Evolutionary conservation across 2,888 invertebrate genomes (phyloP).

Genomic region (Hecatera dysodea): DNA sequence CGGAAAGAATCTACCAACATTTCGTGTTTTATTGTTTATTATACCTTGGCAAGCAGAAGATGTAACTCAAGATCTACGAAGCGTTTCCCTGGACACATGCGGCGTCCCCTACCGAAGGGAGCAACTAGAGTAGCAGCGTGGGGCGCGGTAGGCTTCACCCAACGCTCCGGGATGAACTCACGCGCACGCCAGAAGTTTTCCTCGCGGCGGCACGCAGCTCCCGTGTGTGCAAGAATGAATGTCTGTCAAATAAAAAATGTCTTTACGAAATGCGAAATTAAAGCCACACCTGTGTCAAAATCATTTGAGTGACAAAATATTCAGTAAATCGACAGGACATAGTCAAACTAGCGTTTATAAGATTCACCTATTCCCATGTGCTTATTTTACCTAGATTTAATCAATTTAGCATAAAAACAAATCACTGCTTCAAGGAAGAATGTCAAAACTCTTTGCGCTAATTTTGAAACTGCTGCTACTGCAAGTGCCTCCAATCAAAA

Average conservation of each 20-base stretch:
- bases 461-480: too few species aligned
- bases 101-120: slow-evolving; percentile 95
- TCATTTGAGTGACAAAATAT: background rate
- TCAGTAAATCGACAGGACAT: background rate
- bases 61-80: slow-evolving; percentile 95
- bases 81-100: slow-evolving; percentile 96
- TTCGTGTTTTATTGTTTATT: background rate
- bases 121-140: slow-evolving; percentile 93
- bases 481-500: background rate
- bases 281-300: background rate
- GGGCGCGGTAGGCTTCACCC: slow-evolving; percentile 91
- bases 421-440: background rate
- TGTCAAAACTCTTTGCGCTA: too few species aligned
- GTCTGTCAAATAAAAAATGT: slow-evolving; percentile 87
- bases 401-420: background rate
- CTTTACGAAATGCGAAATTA: background rate
- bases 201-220: slow-evolving; percentile 94
- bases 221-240: slow-evolving; percentile 95
- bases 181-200: slow-evolving; percentile 93
- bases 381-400: background rate
- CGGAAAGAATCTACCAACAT: too few species aligned
- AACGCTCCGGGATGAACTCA: slow-evolving; percentile 94
- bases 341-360: background rate
- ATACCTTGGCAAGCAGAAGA: slow-evolving; percentile 93
- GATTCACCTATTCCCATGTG: too few species aligned